Evolutionary conservation across 37 sponge, comb jelly and placozoan species (phyloP).

Genomic region (Chondrosia reniformis): DNA sequence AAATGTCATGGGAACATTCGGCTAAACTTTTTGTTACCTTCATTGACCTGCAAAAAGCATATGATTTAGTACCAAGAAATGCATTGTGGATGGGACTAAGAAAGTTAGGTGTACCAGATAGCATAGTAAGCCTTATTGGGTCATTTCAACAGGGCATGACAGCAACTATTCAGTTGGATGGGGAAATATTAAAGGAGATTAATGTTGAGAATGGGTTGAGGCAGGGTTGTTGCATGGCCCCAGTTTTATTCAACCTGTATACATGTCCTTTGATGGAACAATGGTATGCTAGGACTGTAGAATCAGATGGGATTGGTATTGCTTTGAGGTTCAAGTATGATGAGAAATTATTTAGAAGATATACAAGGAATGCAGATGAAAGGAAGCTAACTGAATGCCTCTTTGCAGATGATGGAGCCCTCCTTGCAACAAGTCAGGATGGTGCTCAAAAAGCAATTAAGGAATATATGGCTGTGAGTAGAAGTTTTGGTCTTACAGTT

Average conservation of each 20-base stretch:
- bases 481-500: too few relatives aligned
- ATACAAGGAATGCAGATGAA: conserved; percentile 8
- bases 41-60: conserved; percentile 9
- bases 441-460: too few relatives aligned
- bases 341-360: too few relatives aligned
- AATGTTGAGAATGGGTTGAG: conserved; percentile 29
- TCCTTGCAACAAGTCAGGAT: too few relatives aligned
- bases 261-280: too few relatives aligned
- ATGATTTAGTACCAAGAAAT: conserved; percentile 4
- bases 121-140: too few relatives aligned
- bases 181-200: too few relatives aligned
- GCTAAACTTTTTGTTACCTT: background rate
- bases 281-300: too few relatives aligned
- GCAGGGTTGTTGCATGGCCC: conserved; percentile 41
- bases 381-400: background rate
- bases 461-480: too few relatives aligned
- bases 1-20: conserved; percentile 6
- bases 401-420: conserved; percentile 19
- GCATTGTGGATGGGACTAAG: too few relatives aligned
- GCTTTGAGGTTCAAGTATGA: background rate
- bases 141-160: conserved; percentile 30
- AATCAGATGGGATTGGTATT: conserved; percentile 24
- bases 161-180: too few relatives aligned
- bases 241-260: conserved; percentile 22
- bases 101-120: too few relatives aligned